Base-by-base conservation (phyloP, 2,797 vertebrate genomes). In the Sitta carolinensis region DNA sequence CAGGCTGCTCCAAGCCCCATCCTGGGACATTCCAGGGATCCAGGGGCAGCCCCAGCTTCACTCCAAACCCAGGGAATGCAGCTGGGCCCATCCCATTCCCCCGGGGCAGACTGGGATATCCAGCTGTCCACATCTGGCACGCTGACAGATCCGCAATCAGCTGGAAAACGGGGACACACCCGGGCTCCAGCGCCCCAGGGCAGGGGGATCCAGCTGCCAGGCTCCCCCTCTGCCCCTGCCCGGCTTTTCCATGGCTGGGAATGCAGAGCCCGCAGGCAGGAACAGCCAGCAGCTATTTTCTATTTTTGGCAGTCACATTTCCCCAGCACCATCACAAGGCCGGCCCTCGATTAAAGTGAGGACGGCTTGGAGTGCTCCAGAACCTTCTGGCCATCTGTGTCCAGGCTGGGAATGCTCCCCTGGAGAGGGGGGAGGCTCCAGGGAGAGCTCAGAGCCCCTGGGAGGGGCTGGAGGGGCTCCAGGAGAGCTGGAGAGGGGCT, bases 71-170 rank as follows among this genome's bases (percentile, higher is more conserved):
- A 4, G 76, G 50, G 26, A 27, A 0, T 25, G 26, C 25, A 64
- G 32, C 29, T 26, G 83, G 83, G 1, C 42, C 34, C 19, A 10
- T 6, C 50, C 5, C 30, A 1, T 10, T 51, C 2, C 10, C 4
- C 30, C 1, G 1, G 36, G 32, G 8, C 30, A 54, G 3, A 7
- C 34, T 1, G 2, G 3, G 63, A 22, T 0, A 36, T 1, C 75
- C 82, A 4, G 62, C 19, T 22, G 57, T 32, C 32, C 68, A 17
- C 16, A 13, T 0, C 30, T 3, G 19, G n/a, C 43, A 30, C 0
- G 6, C 11, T 5, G 2, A 12, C 0, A 9, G 7, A 7, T 12
- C 57, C 16, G 70, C 7, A 2, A 6, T 1, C 32, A 43, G 50
- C 36, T 64, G 8, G 17, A 14, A 63, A 59, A 42, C 0, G 12